These are phyloP conservation scores for Habroteleia sp. DNA, from an alignment of 2,888 invertebrate genomes.

Conservation along the genomic window DNA sequence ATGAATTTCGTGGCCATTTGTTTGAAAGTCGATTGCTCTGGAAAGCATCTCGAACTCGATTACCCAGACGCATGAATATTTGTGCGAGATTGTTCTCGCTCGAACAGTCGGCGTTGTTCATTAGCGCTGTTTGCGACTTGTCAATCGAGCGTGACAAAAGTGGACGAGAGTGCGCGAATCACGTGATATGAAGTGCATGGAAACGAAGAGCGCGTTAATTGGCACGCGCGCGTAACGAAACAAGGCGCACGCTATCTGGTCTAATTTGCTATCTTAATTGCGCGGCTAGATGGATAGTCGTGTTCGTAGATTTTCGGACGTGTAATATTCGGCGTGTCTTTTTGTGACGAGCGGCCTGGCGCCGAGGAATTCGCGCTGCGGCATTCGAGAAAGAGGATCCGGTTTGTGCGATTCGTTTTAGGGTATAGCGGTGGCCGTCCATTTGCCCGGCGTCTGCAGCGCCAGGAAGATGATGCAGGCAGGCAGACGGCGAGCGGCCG, in stretches of 20 bases:
- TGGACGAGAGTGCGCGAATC: background rate
- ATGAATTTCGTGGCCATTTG: too few relatives aligned
- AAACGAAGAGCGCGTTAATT: conserved; percentile 16
- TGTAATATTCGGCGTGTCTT: conserved; percentile 24
- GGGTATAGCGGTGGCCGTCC: conserved; percentile 48
- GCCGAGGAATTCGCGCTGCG: conserved; percentile 61
- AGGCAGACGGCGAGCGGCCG: conserved; percentile 43
- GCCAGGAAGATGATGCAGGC: conserved; percentile 66
- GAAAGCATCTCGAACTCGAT: too few relatives aligned
- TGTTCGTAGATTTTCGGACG: conserved; percentile 32
- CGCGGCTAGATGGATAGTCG: conserved; percentile 30
- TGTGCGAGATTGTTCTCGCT: too few relatives aligned
- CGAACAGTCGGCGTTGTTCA: too few relatives aligned
- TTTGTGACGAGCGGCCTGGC: conserved; percentile 34
- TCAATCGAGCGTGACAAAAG: too few relatives aligned
- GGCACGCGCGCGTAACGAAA: conserved; percentile 20
- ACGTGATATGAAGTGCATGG: background rate
- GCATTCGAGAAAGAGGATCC: conserved; percentile 65
- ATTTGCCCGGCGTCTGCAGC: conserved; percentile 56
- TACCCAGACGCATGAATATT: too few relatives aligned
- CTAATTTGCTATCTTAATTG: conserved; percentile 50
- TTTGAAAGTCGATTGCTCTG: too few relatives aligned
- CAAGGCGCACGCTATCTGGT: conserved; percentile 23
- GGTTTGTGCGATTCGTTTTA: conserved; percentile 67
- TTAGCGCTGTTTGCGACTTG: too few relatives aligned